Evolutionary conservation across 2,888 invertebrate species (phyloP), one percentile per base, ranked within the genome.

Genomic region (Urechis unicinctus): DNA sequence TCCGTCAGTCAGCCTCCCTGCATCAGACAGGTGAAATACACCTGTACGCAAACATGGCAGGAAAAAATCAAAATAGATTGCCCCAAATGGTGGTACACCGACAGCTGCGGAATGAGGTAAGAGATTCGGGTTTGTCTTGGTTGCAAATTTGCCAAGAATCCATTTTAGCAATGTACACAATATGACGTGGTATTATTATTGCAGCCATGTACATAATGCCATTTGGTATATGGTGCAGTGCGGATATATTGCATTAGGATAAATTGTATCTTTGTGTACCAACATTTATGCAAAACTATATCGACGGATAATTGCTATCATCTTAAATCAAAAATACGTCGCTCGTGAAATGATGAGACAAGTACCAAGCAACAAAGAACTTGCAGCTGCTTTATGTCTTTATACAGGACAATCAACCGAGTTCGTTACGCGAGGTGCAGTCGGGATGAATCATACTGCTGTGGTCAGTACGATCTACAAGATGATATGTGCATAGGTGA

Each of bases 401-500:
- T 48, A 13, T 28, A 48, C 26, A 68, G 66, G 36, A 61, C 43
- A 6, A 54, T 58, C 25, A 58, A 48, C 13, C 57, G 58, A 47
- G 52, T 54, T 5, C 58, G 68, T 3, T 57, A 56, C 13, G 61
- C 57, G 2, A 61, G 60, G 6, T 68, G 68, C 42, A 48, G 52
- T 25, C 45, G 60, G 5, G 66, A 68, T 48, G 60, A 61, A 31
- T 46, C 52, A 6, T 64, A 62, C 44, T 68, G 68, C 48, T 65
- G 65, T 46, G 57, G 57, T 13, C 55, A 56, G 46, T 65, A 52
- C 51, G 45, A 52, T 21, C 55, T 63, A 9, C 36, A 42, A 1
- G 55, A 49, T 17, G 51, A 53, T 21, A 30, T 45, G 17, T 66
- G 66, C 52, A 45, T 49, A 42, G 59, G 66, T 66, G 31, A 61